Base-by-base conservation (phyloP, 2,888 invertebrate species). In the Nasonia oneida region DNA sequence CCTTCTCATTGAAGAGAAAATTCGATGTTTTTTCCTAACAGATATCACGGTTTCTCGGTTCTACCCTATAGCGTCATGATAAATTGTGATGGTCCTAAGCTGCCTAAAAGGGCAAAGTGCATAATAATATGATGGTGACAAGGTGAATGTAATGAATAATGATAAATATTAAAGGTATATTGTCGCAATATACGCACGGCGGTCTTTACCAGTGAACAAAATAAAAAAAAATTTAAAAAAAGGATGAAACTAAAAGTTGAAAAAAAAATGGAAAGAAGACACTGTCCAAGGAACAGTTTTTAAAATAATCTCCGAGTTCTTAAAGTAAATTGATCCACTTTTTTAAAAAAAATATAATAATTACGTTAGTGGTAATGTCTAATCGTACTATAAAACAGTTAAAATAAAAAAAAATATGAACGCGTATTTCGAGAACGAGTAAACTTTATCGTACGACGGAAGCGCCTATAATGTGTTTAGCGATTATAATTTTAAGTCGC, bases 51-150 rank as follows among this genome's bases (percentile, higher is more conserved):
- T 83, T 85, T 82, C 67, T 83, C 18, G 42, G 37, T 86, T 83
- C 75, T 85, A 84, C 64, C 67, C 57, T 78, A 37, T 37, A 79
- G 74, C 75, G 78, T 85, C 83, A 86, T 89, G 85, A 84, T 88
- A 86, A 89, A 90, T 89, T 90, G 91, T 90, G 91, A 91, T 90
- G 92, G 91, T 91, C 89, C 90, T 91, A 90, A 91, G 87, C 89
- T 90, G 91, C 90, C 90, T 86, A 89, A 76, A 86, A 87, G 90
- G 91, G 91, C 88, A 87, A 92, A 91, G 92, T 92, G 92, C 92
- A 92, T 92, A 91, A 92, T 92, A 92, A 77, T 39, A 85, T 70
- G 57, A 86, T 70, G 79, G 67, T 75, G 73, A 82, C 71, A 76
- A 83, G 50, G 67, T 84, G 64, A 83, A 57, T 47, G 57, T 81